Evolutionary conservation across 1,140 invertebrate species (phyloP).

Genomic region (Drosophila ercepeae): DNA sequence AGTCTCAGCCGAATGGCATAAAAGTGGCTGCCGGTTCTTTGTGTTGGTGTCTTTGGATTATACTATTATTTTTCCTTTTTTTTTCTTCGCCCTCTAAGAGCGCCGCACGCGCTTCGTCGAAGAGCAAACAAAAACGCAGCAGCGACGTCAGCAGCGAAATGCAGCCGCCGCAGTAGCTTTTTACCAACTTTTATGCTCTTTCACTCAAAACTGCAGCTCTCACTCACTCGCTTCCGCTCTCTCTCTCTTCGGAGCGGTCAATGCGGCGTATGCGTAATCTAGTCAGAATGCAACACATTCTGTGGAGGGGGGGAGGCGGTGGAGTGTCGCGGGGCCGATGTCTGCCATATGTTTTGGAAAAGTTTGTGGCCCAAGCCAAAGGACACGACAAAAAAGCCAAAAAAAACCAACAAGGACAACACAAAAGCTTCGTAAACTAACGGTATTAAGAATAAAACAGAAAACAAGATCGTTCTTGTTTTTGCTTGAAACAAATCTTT

Average conservation of each 20-base stretch:
- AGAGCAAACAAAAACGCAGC: constrained; percentile 65
- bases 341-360: constrained; percentile 40
- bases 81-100: constrained; percentile 49
- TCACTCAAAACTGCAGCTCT: constrained; percentile 30
- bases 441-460: too few relatives aligned
- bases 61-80: constrained; percentile 18
- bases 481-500: too few relatives aligned
- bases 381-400: neutral
- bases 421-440: too few relatives aligned
- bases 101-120: constrained; percentile 66
- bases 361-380: neutral
- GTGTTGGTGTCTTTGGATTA: constrained; percentile 14
- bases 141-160: constrained; percentile 12
- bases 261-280: constrained; percentile 74
- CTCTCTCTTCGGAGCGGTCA: constrained; percentile 35
- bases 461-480: too few relatives aligned
- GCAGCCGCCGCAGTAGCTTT: constrained; percentile 44
- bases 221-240: constrained; percentile 1
- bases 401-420: too few relatives aligned
- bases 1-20: constrained; percentile 25
- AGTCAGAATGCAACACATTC: constrained; percentile 27
- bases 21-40: constrained; percentile 20
- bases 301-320: neutral
- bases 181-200: constrained; percentile 16
- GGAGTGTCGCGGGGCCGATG: too few relatives aligned